A percentile compares a stretch with the other conserved stretches of the same genome.
phyloP scores from a whole-genome alignment of 2,888 invertebrate species.

The Drosophila subsilvestris region DNA sequence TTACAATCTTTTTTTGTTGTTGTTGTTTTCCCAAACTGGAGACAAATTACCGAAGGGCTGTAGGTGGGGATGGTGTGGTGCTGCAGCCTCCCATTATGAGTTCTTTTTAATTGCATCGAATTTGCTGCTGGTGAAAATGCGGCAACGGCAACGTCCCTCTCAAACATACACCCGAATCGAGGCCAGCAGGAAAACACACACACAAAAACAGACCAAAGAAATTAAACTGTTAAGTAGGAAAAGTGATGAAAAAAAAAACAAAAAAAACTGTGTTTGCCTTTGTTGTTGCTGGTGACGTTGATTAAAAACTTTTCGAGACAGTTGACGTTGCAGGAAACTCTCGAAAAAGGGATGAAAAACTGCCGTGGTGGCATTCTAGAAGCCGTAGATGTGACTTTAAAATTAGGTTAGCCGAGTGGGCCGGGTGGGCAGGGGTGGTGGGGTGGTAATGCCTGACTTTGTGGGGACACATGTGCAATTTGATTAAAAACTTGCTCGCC shows the following conservation, averaged over 20 bases:
- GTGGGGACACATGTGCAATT: conserved; percentile 58
- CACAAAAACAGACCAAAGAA: conserved; percentile 23
- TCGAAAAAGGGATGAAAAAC: conserved; percentile 28
- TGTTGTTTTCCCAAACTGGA: conserved; percentile 11
- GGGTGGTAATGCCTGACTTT: conserved; percentile 22
- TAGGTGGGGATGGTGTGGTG: not conserved
- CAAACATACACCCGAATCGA: conserved; percentile 36
- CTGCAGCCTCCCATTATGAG: conserved; percentile 60
- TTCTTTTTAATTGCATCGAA: conserved; percentile 77
- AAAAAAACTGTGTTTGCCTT: conserved; percentile 9
- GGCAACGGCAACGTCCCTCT: conserved; percentile 30
- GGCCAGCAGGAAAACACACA: conserved; percentile 2
- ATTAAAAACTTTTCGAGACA: conserved; percentile 72
- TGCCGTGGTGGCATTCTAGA: not conserved
- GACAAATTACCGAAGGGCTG: conserved; percentile 40
- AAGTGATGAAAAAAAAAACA: conserved; percentile 24
- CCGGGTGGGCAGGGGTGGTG: conserved; percentile 8
- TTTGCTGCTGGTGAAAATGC: conserved; percentile 45
- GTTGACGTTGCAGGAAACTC: conserved; percentile 66
- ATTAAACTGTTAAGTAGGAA: conserved; percentile 51
- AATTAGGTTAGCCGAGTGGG: conserved; percentile 48
- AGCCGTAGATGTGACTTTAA: conserved; percentile 30
- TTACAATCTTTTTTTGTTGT: conserved; percentile 16
- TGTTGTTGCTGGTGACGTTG: conserved; percentile 57
- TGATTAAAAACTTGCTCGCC: conserved; percentile 52